Conservation (phyloP, 2,888 invertebrate genomes). For the Calameuta filiformis region DNA sequence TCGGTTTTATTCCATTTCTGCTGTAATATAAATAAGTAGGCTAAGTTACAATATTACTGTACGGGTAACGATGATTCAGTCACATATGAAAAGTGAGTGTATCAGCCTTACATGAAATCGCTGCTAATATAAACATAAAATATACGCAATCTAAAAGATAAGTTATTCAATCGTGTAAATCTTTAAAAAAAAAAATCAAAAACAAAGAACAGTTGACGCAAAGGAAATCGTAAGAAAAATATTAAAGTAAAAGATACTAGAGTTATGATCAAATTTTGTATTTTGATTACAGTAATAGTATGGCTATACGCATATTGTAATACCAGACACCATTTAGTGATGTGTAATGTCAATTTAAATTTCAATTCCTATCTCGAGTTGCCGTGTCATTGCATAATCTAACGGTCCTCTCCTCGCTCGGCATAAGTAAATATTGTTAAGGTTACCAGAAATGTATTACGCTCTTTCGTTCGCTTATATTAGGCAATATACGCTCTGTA, state of each 20-base stretch:
- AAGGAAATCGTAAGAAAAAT: constrained; percentile 6
- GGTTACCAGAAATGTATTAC: constrained; percentile 6
- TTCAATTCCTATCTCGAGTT: constrained; percentile 18
- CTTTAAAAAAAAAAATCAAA: not conserved
- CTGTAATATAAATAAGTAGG: constrained; percentile 24
- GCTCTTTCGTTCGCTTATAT: not conserved
- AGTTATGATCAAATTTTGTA: constrained; percentile 1
- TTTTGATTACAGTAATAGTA: constrained; percentile 7
- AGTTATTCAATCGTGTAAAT: constrained; percentile 7
- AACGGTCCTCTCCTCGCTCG: not conserved
- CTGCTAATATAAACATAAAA: constrained; percentile 10
- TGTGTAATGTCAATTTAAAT: constrained; percentile 13
- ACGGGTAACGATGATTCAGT: constrained; percentile 13
- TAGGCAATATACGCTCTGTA: not conserved
- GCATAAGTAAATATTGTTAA: constrained; percentile 9
- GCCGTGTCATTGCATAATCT: constrained; percentile 11
- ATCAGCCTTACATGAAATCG: constrained; percentile 8
- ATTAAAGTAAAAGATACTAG: not conserved
- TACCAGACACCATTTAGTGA: constrained; percentile 8
- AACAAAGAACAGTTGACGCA: constrained; percentile 6
- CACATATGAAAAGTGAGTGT: constrained; percentile 10
- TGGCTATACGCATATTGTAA: constrained; percentile 14
- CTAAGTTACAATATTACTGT: constrained; percentile 20
- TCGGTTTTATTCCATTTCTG: constrained; percentile 18
- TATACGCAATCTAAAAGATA: constrained; percentile 3